Conservation (phyloP, 92 coral and sea anemone species). For the Parazoanthus darwini region DNA sequence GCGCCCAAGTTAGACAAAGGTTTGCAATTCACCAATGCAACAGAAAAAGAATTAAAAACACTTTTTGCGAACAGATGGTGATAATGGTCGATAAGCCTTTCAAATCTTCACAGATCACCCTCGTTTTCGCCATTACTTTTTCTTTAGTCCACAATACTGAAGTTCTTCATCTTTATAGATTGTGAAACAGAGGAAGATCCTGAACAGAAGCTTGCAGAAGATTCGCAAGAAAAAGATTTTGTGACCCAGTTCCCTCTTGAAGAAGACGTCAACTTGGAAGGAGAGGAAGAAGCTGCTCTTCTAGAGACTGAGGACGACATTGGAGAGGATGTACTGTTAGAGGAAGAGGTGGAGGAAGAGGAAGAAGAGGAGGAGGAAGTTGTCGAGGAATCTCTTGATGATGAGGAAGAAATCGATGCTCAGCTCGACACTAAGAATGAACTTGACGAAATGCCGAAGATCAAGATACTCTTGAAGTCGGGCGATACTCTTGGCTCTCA, state of each 20-base stretch:
- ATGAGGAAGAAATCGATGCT: conserved; percentile 24
- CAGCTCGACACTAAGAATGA: conserved; percentile 32
- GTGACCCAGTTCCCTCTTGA: conserved; percentile 67
- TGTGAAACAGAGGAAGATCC: conserved; percentile 65
- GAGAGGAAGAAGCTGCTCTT: conserved; percentile 8
- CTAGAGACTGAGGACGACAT: conserved; percentile 43
- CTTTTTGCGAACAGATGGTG: too few relatives aligned
- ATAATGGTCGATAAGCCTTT: too few relatives aligned
- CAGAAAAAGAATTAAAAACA: too few relatives aligned
- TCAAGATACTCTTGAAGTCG: conserved; percentile 36
- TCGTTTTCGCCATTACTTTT: too few relatives aligned
- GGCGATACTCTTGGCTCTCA: conserved; percentile 36
- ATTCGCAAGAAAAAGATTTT: conserved; percentile 75
- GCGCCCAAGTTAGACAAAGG: too few relatives aligned
- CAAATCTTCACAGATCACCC: too few relatives aligned
- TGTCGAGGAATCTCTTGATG: conserved; percentile 20
- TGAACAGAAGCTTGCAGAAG: conserved; percentile 60
- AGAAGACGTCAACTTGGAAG: conserved; percentile 57
- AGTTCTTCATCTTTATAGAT: neutral
- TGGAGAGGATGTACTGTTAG: conserved; percentile 48
- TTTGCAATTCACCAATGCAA: too few relatives aligned
- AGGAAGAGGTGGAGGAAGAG: conserved; percentile 46
- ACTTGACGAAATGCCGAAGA: conserved; percentile 20
- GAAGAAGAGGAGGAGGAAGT: conserved; percentile 55
- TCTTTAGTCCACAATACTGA: too few relatives aligned